Conservation (phyloP, 2,888 invertebrate genomes). For the Rhogogaster chlorosoma region DNA sequence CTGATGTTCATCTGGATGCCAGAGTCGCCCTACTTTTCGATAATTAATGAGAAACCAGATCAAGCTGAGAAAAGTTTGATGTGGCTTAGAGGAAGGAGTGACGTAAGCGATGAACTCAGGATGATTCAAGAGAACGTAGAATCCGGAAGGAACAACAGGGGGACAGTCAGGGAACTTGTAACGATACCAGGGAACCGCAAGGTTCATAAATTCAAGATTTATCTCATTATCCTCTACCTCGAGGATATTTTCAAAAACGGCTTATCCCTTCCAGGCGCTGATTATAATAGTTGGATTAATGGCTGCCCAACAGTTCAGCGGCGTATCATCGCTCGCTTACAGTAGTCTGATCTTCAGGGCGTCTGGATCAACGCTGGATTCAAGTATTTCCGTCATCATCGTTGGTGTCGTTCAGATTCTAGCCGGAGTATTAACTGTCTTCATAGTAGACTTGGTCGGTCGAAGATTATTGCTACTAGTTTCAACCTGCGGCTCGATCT, state of each 20-base stretch:
- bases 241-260: background rate
- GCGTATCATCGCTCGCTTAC: slow-evolving; percentile 50
- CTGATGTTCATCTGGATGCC: slow-evolving; percentile 52
- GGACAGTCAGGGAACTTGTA: slow-evolving; percentile 53
- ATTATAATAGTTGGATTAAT: slow-evolving; percentile 49
- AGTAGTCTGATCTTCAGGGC: background rate
- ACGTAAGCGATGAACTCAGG: slow-evolving; percentile 44
- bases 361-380: background rate
- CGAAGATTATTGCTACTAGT: slow-evolving; percentile 53
- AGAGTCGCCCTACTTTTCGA: slow-evolving; percentile 52
- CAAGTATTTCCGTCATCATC: slow-evolving; percentile 37
- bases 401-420: slow-evolving; percentile 34
- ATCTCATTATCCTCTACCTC: background rate
- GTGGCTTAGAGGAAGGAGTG: slow-evolving; percentile 52
- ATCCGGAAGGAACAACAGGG: background rate
- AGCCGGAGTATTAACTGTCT: background rate
- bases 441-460: slow-evolving; percentile 55
- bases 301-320: slow-evolving; percentile 56
- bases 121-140: slow-evolving; percentile 49
- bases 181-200: slow-evolving; percentile 23
- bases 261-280: background rate
- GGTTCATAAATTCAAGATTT: background rate
- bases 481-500: slow-evolving; percentile 21
- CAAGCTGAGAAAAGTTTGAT: slow-evolving; percentile 50
- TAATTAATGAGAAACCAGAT: slow-evolving; percentile 47